Percentiles rank a stretch among this genome's conserved stretches.
phyloP scores from a whole-genome alignment of 2,113 vertebrate species.

The Cathartes aura region DNA sequence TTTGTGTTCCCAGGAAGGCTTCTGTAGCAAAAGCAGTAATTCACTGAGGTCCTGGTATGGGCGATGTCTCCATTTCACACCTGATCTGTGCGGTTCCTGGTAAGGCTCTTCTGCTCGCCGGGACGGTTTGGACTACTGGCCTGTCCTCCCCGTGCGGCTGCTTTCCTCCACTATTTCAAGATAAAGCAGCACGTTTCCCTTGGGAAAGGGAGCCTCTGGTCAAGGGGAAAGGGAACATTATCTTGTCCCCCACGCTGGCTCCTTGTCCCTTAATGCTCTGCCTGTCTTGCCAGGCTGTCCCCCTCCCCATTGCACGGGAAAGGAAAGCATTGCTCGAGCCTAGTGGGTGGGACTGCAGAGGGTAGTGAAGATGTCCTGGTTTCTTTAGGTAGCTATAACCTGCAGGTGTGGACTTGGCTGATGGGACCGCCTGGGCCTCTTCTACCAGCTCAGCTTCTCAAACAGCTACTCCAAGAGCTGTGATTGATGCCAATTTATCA shows the following conservation, averaged over 20 bases:
- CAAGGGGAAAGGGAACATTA: neutral
- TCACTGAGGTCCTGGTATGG: neutral
- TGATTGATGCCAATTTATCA: neutral
- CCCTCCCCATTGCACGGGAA: neutral
- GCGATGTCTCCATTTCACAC: neutral
- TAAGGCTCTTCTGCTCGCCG: neutral
- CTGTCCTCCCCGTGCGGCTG: neutral
- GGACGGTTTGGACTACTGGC: neutral
- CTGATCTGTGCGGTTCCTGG: neutral
- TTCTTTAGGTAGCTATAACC: neutral
- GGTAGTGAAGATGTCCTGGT: neutral
- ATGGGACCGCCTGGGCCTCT: neutral
- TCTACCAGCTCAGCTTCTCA: neutral
- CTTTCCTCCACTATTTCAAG: neutral
- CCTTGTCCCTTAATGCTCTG: neutral
- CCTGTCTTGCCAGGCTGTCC: neutral
- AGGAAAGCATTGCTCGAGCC: neutral
- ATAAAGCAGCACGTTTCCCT: neutral
- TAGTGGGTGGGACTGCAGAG: neutral
- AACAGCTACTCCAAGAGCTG: neutral
- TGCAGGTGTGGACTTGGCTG: neutral
- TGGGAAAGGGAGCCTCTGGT: neutral
- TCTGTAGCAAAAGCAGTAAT: neutral
- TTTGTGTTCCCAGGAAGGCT: neutral
- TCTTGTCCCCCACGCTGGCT: neutral